A percentile compares a stretch with the other conserved stretches of the same genome.
Evolutionary conservation across 2,113 vertebrate genomes (phyloP).

Genomic region (Xenus cinereus): DNA sequence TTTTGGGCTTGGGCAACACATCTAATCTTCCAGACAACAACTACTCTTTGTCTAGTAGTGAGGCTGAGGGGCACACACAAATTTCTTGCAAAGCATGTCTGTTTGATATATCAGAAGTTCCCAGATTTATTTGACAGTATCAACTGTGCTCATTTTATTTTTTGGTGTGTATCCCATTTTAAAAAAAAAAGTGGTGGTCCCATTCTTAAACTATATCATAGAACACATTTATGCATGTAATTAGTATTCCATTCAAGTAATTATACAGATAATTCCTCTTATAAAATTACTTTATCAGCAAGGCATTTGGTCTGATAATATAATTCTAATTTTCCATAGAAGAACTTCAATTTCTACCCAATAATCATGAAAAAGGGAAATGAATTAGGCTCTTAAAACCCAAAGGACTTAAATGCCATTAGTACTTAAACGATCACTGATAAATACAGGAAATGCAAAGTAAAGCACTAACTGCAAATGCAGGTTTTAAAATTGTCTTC

Average conservation of each 20-base stretch:
- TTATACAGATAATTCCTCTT: background rate
- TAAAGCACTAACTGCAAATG: background rate
- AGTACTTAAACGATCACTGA: background rate
- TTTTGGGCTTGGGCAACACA: background rate
- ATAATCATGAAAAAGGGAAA: background rate
- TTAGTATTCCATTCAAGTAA: background rate
- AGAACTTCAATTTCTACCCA: background rate
- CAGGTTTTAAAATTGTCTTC: background rate
- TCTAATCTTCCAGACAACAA: background rate
- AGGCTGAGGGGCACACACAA: background rate
- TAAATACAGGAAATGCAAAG: background rate
- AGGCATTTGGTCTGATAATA: conserved; percentile 5
- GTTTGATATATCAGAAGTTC: background rate
- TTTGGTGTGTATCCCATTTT: background rate
- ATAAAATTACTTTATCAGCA: background rate
- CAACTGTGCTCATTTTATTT: background rate
- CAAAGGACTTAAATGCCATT: background rate
- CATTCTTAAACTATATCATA: background rate
- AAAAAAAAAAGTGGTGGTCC: background rate
- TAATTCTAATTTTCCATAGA: background rate
- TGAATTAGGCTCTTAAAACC: background rate
- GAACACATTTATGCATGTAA: background rate
- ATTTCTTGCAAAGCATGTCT: background rate
- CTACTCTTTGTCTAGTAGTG: background rate
- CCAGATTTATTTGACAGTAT: background rate